Base-by-base conservation (phyloP, 2,888 invertebrate genomes). In the Baronia brevicornis region DNA sequence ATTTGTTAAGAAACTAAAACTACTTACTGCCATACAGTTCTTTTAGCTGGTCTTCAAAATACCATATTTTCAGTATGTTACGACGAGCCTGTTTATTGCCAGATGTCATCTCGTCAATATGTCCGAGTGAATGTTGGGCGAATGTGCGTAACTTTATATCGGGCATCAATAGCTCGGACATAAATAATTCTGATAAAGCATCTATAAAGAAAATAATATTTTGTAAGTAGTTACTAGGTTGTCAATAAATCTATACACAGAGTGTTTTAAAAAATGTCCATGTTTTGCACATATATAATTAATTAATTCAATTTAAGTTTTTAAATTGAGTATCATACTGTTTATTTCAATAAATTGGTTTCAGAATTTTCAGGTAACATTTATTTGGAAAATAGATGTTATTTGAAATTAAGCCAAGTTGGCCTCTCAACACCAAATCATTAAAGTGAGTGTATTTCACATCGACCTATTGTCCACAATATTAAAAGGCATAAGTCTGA, bases 11-110 rank as follows among this genome's bases (percentile, higher is more conserved):
- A 17, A 17, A 25, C 4, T 11, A 14, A 28, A 11, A 9, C 18
- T 11, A 67, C 79, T 73, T 39, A 84, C 86, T 85, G 36, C 87
- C 87, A 72, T 94, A 96, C 14, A 87, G 77, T 43, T 91, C 89
- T 63, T 95, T 95, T 1, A 98, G 69, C 54, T 94, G 91, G 57
- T 93, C 92, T 65, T 98, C 98, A 70, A 91, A 98, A 55, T 91
- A 89, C 97, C 97, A 98, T 33, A 89, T 70, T 5, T 91, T 88
- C 7, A 93, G 84, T 39, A 91, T 75, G 44, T 88, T 89, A 32
- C 89, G 85, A 26, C 88, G 77, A 0, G 88, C 85, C 12, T 89
- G 86, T 46, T 90, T 90, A 46, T 90, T 91, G 1, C 89, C 86
- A 0, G 89, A 87, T 0, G 89, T 73, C 58, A 89, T 73, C 26